These are phyloP conservation scores for Philypnodon macrostomus DNA, from an alignment of 2,797 vertebrate species.

Conservation along the genomic window DNA sequence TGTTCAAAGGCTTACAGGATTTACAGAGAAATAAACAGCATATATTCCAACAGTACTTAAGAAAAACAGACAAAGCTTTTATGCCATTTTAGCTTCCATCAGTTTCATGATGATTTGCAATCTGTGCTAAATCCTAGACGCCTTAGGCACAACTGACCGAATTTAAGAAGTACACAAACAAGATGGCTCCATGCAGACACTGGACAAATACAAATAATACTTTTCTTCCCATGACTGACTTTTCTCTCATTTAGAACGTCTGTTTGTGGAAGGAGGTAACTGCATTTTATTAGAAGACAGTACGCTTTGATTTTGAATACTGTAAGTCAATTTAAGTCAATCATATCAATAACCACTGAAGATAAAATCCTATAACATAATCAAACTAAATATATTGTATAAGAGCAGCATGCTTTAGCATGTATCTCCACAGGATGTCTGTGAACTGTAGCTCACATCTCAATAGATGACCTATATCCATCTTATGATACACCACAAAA, in stretches of 20 bases:
- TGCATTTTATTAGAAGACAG: too few species aligned
- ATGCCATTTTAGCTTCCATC: conserved; percentile 20
- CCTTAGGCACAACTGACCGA: conserved; percentile 28
- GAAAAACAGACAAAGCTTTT: conserved; percentile 31
- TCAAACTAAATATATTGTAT: background rate
- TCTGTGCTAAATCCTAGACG: conserved; percentile 9
- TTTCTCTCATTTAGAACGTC: too few species aligned
- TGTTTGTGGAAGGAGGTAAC: too few species aligned
- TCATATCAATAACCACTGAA: too few species aligned
- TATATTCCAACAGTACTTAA: conserved; percentile 15
- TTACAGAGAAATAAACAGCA: conserved; percentile 10
- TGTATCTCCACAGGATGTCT: background rate
- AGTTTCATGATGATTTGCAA: conserved; percentile 18
- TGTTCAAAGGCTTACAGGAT: conserved; percentile 23
- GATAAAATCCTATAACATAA: too few species aligned
- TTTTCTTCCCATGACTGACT: too few species aligned
- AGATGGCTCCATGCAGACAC: conserved; percentile 30
- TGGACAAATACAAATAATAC: conserved; percentile 59
- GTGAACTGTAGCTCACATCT: conserved; percentile 29
- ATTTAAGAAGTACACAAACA: conserved; percentile 18
- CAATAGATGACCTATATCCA: conserved; percentile 25
- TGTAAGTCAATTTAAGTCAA: too few species aligned
- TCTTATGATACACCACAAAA: conserved; percentile 26
- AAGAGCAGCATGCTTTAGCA: conserved; percentile 23
- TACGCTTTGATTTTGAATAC: too few species aligned